phyloP scores from a whole-genome alignment of 2,797 vertebrate species.

The Delichon dasypus region DNA sequence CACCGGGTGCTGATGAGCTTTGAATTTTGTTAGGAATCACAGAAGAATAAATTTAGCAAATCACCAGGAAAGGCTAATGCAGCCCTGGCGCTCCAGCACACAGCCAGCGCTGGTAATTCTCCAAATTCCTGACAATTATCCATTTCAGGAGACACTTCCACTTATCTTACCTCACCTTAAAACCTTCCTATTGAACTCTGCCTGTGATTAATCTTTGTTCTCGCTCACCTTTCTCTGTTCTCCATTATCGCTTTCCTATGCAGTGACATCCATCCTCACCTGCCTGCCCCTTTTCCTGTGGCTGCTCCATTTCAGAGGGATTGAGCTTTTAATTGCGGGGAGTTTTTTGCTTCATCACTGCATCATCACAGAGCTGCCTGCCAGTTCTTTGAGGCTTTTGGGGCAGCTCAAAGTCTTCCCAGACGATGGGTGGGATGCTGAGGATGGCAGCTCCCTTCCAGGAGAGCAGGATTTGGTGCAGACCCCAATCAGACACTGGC shows the following conservation, averaged over 20 bases:
- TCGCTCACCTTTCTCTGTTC: background rate
- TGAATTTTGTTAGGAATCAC: slow-evolving; percentile 33
- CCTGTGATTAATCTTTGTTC: background rate
- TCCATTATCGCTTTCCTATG: background rate
- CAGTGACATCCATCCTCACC: background rate
- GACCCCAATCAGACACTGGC: rapidly evolving
- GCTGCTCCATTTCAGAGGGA: background rate
- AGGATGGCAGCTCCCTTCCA: background rate
- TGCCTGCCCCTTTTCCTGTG: background rate
- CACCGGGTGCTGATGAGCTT: slow-evolving; percentile 40
- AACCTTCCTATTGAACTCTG: slow-evolving; percentile 21
- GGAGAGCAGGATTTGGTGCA: background rate
- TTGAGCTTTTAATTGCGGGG: slow-evolving; percentile 11
- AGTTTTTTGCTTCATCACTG: background rate
- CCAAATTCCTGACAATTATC: slow-evolving; percentile 33
- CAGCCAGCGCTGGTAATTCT: background rate
- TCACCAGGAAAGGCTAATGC: slow-evolving; percentile 7
- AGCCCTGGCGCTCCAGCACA: background rate
- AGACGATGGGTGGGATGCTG: background rate
- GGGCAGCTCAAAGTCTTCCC: background rate
- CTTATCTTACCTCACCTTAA: slow-evolving; percentile 2
- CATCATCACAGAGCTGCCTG: background rate
- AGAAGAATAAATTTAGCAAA: slow-evolving; percentile 50
- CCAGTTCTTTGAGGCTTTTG: background rate
- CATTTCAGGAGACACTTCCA: background rate